phyloP scores from a whole-genome alignment of 2,888 invertebrate species.

The Polymixis lichenea region DNA sequence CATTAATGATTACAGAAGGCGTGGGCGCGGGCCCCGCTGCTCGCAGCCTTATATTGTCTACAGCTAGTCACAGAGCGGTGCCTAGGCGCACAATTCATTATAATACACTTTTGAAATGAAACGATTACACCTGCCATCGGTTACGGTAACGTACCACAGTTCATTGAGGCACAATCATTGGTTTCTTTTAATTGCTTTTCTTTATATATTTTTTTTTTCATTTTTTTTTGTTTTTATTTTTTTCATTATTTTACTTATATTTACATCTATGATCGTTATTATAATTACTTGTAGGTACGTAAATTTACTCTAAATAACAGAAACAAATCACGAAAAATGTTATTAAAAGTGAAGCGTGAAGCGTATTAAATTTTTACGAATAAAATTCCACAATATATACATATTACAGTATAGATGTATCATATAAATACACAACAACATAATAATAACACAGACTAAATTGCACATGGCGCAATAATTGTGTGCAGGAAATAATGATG shows the following conservation, averaged over 20 bases:
- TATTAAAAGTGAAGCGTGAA: conserved; percentile 90
- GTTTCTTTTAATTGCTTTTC: conserved; percentile 90
- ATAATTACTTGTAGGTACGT: conserved; percentile 90
- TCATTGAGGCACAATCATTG: conserved; percentile 91
- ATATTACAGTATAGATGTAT: conserved; percentile 89
- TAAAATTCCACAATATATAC: conserved; percentile 90
- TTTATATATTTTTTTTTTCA: conserved; percentile 77
- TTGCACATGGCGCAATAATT: conserved; percentile 89
- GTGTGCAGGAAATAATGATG: conserved; percentile 88
- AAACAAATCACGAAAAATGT: conserved; percentile 89
- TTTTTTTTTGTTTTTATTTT: conserved; percentile 76
- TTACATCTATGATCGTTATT: conserved; percentile 88
- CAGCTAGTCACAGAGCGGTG: conserved; percentile 76
- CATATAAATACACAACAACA: conserved; percentile 90
- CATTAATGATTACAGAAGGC: conserved; percentile 90
- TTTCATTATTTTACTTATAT: conserved; percentile 77
- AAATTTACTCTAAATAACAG: conserved; percentile 91
- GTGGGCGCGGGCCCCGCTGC: conserved; percentile 82
- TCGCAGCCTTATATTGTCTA: conserved; percentile 85
- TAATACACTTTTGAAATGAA: conserved; percentile 83
- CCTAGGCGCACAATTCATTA: conserved; percentile 84
- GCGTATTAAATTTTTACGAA: conserved; percentile 89
- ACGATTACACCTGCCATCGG: conserved; percentile 88
- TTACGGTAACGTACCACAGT: conserved; percentile 91
- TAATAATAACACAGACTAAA: conserved; percentile 90